Conservation (phyloP, 2,888 invertebrate species). For the Nomada flava region DNA sequence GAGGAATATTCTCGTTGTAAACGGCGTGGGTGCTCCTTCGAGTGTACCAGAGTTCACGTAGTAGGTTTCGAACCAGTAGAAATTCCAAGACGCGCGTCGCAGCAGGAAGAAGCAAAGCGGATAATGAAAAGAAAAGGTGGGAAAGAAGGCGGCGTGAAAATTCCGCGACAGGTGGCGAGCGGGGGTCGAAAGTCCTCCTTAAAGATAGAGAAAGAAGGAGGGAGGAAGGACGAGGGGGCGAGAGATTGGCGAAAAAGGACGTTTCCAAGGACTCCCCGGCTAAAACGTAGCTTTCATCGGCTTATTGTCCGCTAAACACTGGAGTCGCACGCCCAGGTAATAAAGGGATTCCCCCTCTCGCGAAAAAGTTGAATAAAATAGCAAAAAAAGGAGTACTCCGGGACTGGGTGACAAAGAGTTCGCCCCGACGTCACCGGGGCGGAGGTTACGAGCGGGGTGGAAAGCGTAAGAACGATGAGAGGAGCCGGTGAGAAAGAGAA, state of each 20-base stretch:
- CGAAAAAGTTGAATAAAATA: constrained; percentile 75
- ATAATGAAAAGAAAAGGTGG: constrained; percentile 35
- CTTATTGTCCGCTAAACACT: constrained; percentile 76
- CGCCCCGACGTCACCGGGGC: constrained; percentile 48
- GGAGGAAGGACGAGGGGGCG: constrained; percentile 11
- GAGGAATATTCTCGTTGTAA: constrained; percentile 33
- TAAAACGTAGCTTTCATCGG: constrained; percentile 77
- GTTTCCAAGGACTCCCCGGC: constrained; percentile 70
- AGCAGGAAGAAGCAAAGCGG: constrained; percentile 50
- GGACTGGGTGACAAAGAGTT: constrained; percentile 68
- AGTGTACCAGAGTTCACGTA: constrained; percentile 30
- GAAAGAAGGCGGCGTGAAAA: constrained; percentile 48
- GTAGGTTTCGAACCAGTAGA: constrained; percentile 41
- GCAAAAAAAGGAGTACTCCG: constrained; percentile 63
- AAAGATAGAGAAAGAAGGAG: not conserved
- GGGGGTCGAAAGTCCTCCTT: constrained; percentile 12
- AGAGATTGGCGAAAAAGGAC: constrained; percentile 66
- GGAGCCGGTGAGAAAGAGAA: constrained; percentile 47
- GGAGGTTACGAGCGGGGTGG: constrained; percentile 33
- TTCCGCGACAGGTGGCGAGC: constrained; percentile 41
- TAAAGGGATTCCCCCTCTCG: constrained; percentile 70
- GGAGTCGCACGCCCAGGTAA: constrained; percentile 71
- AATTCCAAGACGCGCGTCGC: constrained; percentile 24
- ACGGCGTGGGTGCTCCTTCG: constrained; percentile 14
- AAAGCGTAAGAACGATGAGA: constrained; percentile 33